phyloP scores from a whole-genome alignment of 1,140 invertebrate species.

The Gyrodactylus bullatarudis region DNA sequence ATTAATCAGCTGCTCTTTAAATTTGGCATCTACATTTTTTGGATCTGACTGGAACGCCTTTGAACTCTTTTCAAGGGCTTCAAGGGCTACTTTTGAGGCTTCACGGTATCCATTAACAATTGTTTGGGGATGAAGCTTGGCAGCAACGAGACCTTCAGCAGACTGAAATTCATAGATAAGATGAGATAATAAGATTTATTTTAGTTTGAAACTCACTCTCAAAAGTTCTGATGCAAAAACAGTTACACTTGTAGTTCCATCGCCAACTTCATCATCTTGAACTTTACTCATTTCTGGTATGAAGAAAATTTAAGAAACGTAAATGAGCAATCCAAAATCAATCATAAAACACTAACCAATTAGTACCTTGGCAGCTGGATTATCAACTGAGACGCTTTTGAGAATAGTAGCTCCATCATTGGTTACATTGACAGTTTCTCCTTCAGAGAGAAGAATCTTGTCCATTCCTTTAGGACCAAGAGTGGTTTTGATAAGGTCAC shows the following conservation, averaged over 20 bases:
- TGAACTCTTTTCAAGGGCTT: conserved; percentile 39
- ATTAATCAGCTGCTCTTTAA: conserved; percentile 60
- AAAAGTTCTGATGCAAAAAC: conserved; percentile 75
- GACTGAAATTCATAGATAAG: too few species aligned
- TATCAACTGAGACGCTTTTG: conserved; percentile 77
- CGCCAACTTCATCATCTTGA: conserved; percentile 95
- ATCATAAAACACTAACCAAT: too few species aligned
- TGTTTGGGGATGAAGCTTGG: conserved; percentile 88
- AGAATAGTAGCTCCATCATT: conserved; percentile 98
- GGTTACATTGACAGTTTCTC: conserved; percentile 59
- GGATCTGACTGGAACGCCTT: conserved; percentile 40
- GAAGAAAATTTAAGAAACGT: conserved; percentile 11
- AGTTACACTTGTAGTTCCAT: conserved; percentile 93
- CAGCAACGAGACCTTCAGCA: conserved; percentile 61
- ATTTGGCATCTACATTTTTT: conserved; percentile 25
- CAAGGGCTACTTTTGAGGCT: conserved; percentile 41
- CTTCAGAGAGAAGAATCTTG: conserved; percentile 54
- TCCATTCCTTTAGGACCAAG: conserved; percentile 98
- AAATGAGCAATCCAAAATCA: too few species aligned
- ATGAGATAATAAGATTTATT: too few species aligned
- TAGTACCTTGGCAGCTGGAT: conserved; percentile 87
- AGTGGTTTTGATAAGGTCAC: conserved; percentile 84
- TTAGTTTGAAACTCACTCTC: too few species aligned
- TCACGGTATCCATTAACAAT: conserved; percentile 74
- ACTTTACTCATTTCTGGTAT: conserved; percentile 93